Percentiles rank a stretch among this genome's conserved stretches.
Conservation (phyloP, 2,797 vertebrate genomes). For the Sebastes vulpes region DNA sequence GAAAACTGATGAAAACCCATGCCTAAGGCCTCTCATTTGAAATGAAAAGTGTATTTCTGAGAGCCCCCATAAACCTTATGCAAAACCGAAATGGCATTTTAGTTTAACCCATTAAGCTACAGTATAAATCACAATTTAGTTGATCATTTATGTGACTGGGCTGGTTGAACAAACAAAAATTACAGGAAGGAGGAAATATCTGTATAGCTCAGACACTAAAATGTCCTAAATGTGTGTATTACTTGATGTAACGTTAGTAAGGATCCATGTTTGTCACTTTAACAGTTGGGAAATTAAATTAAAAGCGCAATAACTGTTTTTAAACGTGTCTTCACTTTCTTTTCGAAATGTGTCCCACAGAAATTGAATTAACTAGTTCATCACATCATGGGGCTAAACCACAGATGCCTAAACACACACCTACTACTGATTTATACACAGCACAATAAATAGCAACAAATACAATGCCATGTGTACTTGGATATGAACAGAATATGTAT, state of each 20-base stretch:
- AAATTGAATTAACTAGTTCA: neutral
- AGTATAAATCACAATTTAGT: neutral
- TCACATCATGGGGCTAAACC: neutral
- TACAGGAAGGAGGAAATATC: neutral
- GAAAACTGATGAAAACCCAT: neutral
- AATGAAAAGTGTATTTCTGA: neutral
- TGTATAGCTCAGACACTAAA: neutral
- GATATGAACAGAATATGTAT: too few species aligned
- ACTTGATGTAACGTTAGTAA: neutral
- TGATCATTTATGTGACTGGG: neutral
- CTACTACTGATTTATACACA: neutral
- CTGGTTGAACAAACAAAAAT: neutral
- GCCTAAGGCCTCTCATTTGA: neutral
- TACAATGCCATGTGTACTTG: neutral
- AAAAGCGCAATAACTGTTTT: slow-evolving; percentile 28
- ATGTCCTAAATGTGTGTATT: neutral
- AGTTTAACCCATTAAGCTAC: neutral
- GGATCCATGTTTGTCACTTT: neutral
- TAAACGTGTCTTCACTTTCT: neutral
- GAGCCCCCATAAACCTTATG: neutral
- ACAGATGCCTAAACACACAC: neutral
- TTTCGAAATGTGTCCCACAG: neutral
- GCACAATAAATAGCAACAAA: neutral
- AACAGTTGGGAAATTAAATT: neutral
- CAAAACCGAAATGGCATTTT: neutral